Evolutionary conservation across 1,140 invertebrate genomes (phyloP), one percentile per base, ranked within the genome.

Genomic region (Aleiodes sp.): DNA sequence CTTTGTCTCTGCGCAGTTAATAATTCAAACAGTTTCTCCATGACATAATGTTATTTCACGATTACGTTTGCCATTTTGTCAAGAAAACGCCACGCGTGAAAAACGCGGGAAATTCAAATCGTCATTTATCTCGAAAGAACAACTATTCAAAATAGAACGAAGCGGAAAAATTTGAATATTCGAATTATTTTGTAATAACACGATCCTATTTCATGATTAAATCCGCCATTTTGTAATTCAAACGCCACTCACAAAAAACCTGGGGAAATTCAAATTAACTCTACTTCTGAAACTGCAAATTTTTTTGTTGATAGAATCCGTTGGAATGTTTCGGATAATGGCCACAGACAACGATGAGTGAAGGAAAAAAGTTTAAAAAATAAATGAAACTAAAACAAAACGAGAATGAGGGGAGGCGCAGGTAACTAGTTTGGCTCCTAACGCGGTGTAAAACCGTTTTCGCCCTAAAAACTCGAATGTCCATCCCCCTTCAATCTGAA

Each of bases 361-460:
- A 28, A 29, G 31, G 14, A 60, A 31, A 60, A 29, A 35, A 31
- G 12, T n/a, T 16, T 2, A 12, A 19, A 60, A 10, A 43, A n/a
- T 28, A 10, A 35, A 24, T 26, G 31, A 66, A n/a, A 57, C 12
- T n/a, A 59, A 57, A 35, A 59, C 12, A 52, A 29, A 33, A 1
- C 7, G 46, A 33, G 66, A 41, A n/a, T 31, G 28, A 35, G 28
- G 10, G 26, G 28, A 56, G 33, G 19, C 70, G 37, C 59, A 67
- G 70, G 63, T 71, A 63, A 67, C 65, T 67, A 67, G 56, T 61
- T 71, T 64, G 61, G 70, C 26, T 65, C 63, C 65, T 71, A 71
- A 71, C 70, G 65, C 70, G 65, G 70, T 71, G 70, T 71, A 71
- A 71, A 71, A 71, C 70, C 70, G 70, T 71, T 71, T 71, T 71